Base-by-base conservation (phyloP, 2,888 invertebrate species). In the Agriopis aurantiaria region DNA sequence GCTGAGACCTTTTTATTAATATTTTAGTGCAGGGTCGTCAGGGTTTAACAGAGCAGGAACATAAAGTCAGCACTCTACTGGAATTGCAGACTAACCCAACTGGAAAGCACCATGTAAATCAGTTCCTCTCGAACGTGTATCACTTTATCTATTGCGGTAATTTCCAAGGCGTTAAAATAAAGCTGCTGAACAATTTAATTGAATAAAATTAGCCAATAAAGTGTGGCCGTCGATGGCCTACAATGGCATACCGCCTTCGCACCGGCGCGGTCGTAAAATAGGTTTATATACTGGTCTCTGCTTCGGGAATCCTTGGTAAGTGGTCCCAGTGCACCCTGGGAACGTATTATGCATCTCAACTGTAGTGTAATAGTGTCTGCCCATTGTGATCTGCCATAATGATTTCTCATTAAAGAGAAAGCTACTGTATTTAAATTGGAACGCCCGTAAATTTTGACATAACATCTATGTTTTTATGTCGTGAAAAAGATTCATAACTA, bases 191-290 rank as follows among this genome's bases (percentile, higher is more conserved):
- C 92, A 91, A 91, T 93, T 92, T 93, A 93, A 93, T 93, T 93
- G 93, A 91, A 93, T 90, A 89, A 93, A 93, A 93, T 93, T 93
- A 93, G 91, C 91, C 92, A 91, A 93, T 94, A 94, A 94, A 94
- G 83, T 90, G 85, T 79, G 80, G 81, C 77, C 84, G 87, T 91
- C 90, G 91, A 91, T 86, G 85, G 77, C 82, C 86, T 85, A 93
- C 93, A 94, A 93, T 92, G 92, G 92, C 90, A 93, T 92, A 91
- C 93, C 92, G 85, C 84, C 82, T 86, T 78, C 76, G 80, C 79
- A 80, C 76, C 75, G 78, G 81, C 75, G 77, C 77, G 78, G 72
- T 85, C 91, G 89, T 94, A 93, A 94, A 92, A 75, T 80, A 85
- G 75, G 84, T 84, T 91, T 92, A 88, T 93, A 93, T 93, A 93